These are phyloP conservation scores for Tipula vernalis DNA, from an alignment of 2,888 invertebrate genomes.

Conservation along the genomic window DNA sequence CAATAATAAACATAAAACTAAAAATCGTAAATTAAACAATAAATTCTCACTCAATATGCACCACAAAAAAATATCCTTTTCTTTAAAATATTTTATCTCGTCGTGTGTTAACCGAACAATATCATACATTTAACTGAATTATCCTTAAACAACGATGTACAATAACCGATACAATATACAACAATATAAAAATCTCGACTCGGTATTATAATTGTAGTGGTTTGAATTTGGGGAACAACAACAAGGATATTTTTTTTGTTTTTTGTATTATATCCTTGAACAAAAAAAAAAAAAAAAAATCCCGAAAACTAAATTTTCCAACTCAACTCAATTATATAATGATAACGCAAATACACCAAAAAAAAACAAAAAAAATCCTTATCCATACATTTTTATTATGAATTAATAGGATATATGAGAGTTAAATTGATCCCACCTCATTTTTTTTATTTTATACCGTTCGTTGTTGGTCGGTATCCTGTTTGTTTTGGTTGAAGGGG, in stretches of 20 bases:
- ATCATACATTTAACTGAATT: constrained; percentile 7
- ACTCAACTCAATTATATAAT: constrained; percentile 10
- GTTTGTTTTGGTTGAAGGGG: not conserved
- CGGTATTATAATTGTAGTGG: not conserved
- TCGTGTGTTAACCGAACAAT: constrained; percentile 8
- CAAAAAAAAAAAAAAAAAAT: not conserved
- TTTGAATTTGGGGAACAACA: not conserved
- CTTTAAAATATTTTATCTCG: not conserved
- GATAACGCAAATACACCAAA: not conserved
- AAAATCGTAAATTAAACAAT: not conserved
- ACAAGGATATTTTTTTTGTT: not conserved
- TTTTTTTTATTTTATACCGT: not conserved
- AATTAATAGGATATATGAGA: constrained; percentile 5
- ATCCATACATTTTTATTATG: not conserved
- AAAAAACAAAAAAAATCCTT: not conserved
- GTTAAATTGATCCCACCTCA: constrained; percentile 8
- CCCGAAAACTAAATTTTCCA: constrained; percentile 5
- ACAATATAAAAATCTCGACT: not conserved
- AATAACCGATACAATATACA: not conserved
- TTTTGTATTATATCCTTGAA: not conserved
- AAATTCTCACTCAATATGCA: not conserved
- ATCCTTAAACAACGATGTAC: not conserved
- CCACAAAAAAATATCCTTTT: not conserved
- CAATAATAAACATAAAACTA: not conserved
- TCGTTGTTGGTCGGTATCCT: not conserved